These are phyloP conservation scores for Ophion ellenae DNA, from an alignment of 2,888 invertebrate species.

Conservation along the genomic window DNA sequence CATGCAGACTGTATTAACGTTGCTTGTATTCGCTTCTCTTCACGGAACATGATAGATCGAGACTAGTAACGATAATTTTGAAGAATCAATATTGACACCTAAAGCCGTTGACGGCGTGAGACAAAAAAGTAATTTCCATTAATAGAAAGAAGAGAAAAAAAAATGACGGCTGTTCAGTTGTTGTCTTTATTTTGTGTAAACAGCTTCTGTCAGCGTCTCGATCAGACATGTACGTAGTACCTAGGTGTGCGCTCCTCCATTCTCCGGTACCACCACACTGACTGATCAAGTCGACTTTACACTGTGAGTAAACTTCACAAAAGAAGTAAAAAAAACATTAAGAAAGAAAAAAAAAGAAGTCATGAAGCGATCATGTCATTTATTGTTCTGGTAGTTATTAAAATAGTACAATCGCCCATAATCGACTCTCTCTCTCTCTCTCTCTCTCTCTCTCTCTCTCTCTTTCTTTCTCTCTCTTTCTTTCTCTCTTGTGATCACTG, in stretches of 20 bases:
- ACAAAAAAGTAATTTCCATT: neutral
- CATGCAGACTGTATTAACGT: neutral
- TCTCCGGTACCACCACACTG: constrained; percentile 82
- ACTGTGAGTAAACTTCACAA: constrained; percentile 83
- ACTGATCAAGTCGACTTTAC: constrained; percentile 82
- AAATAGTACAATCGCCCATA: constrained; percentile 54
- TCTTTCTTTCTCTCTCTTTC: no score
- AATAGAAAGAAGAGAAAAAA: constrained; percentile 6
- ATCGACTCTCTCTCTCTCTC: constrained; percentile 50
- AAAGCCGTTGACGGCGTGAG: constrained; percentile 33
- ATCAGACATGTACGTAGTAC: constrained; percentile 83
- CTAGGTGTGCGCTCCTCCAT: constrained; percentile 82
- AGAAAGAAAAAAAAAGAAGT: constrained; percentile 50
- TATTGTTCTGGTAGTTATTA: constrained; percentile 57
- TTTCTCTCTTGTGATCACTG: constrained; percentile 41
- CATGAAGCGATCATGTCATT: constrained; percentile 64
- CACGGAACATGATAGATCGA: constrained; percentile 33
- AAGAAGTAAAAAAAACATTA: constrained; percentile 59
- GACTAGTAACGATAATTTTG: constrained; percentile 23
- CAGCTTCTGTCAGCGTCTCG: constrained; percentile 83
- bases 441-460: no score
- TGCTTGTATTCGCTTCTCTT: constrained; percentile 28
- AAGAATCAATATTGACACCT: neutral
- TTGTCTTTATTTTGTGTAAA: constrained; percentile 83
- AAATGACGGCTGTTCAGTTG: constrained; percentile 82